Evolutionary conservation across 2,113 vertebrate genomes (phyloP).

Genomic region (Dipodomys ordii): DNA sequence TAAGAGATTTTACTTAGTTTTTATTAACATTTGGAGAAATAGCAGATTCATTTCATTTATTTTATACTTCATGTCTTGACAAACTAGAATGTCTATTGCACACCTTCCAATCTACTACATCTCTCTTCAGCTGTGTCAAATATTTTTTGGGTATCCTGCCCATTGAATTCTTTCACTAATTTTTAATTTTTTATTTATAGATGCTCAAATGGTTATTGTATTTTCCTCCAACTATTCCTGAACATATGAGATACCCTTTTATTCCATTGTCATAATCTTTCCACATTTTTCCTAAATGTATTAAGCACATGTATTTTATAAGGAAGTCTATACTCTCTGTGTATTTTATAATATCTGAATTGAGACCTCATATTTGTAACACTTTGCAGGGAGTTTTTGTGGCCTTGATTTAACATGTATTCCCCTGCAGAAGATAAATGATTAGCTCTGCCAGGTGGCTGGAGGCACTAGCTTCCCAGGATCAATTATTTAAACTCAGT

Average conservation of each 20-base stretch:
- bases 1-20: not conserved
- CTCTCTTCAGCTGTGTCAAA: slow-evolving; percentile 23
- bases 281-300: not conserved
- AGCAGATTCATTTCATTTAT: not conserved
- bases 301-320: slow-evolving; percentile 12
- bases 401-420: slow-evolving; percentile 25
- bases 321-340: slow-evolving; percentile 18
- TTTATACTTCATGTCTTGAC: not conserved
- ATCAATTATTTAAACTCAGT: slow-evolving; percentile 66
- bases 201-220: not conserved
- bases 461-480: slow-evolving; percentile 39
- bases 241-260: not conserved
- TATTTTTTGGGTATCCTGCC: not conserved
- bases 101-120: not conserved
- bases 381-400: slow-evolving; percentile 24
- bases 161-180: not conserved
- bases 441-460: slow-evolving; percentile 68
- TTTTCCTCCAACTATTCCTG: not conserved
- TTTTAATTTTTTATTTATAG: not conserved
- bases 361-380: slow-evolving; percentile 36
- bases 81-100: not conserved
- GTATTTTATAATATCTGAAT: slow-evolving; percentile 33
- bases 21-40: not conserved
- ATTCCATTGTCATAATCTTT: not conserved
- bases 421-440: slow-evolving; percentile 57